Evolutionary conservation across 1,140 invertebrate species (phyloP).

Genomic region (Drosophila navojoa): DNA sequence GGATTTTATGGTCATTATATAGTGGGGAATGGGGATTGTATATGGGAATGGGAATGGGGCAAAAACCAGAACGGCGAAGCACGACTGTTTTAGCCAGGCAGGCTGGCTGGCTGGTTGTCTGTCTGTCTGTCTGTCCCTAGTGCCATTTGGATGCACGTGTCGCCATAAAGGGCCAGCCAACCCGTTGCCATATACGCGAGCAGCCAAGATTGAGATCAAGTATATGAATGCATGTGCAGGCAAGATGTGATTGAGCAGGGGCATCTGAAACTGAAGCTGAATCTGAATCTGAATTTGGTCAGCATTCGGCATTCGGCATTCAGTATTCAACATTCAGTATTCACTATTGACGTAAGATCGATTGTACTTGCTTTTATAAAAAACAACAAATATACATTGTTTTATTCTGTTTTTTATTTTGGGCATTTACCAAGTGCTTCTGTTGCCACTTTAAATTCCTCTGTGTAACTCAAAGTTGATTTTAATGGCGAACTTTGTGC

Average conservation of each 20-base stretch:
- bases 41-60: conserved; percentile 3
- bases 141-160: conserved; percentile 18
- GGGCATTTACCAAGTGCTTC: conserved; percentile 43
- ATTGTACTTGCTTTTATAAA: conserved; percentile 50
- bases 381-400: conserved; percentile 27
- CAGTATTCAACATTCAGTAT: conserved; percentile 24
- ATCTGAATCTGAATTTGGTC: conserved; percentile 6
- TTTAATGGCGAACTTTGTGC: conserved; percentile 35
- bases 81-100: conserved; percentile 4
- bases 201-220: conserved; percentile 6
- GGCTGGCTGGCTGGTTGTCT: not conserved
- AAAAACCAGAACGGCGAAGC: conserved; percentile 2
- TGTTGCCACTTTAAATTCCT: conserved; percentile 74
- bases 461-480: conserved; percentile 56
- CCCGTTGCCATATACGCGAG: conserved; percentile 16
- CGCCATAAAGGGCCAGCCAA: conserved; percentile 17
- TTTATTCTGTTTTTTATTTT: conserved; percentile 8
- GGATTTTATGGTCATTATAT: conserved; percentile 26
- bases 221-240: conserved; percentile 28
- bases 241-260: conserved; percentile 13
- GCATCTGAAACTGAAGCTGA: not conserved
- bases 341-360: conserved; percentile 66
- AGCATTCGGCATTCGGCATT: conserved; percentile 27
- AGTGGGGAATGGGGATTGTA: not conserved
- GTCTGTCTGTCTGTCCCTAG: not conserved